Base-by-base conservation (phyloP, 1,140 invertebrate genomes). In the Panulirus ornatus region DNA sequence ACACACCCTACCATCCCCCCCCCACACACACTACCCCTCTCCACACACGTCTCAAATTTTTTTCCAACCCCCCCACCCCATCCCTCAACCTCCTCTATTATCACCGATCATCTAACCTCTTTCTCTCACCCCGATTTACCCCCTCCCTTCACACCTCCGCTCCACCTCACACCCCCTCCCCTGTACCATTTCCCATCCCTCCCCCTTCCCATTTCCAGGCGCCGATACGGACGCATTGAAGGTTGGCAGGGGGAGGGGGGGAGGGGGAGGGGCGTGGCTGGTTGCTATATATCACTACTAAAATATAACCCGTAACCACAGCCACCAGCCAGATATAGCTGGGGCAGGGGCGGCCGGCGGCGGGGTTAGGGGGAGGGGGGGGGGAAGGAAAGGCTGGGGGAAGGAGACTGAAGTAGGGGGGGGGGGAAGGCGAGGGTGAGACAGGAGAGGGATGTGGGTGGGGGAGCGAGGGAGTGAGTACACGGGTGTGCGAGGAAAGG, bases 211-310 rank as follows among this genome's bases (percentile, higher is more conserved):
- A 27, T 34, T 30, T 73, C 70, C 70, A 1, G 1, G 34, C 16
- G 40, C 27, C 6, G 40, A 47, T 78, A 78, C 75, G 19, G 14
- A 34, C 73, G 22, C 36, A 38, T 19, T 42, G 47, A n/a, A 42
- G 19, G 42, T 47, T 78, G 75, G 40, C 75, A 78, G 40, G 42
- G 2, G 5, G 22, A 2, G 8, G 75, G 40, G 30, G 6, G 42
- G 2, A 3, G 22, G 2, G 8, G 75, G 40, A 19, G 6, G 75
- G 75, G 75, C 42, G 75, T 42, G 75, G 75, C 42, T 11, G 0
- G 75, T 47, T 78, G 75, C 40, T 47, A 78, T 78, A 78, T 47
- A 78, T 78, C 75, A 78, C 75, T 47, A 27, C 22, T 78, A 47
- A 78, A 44, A 78, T 78, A 78, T 47, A 47, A 42, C 42, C 42